A percentile compares a stretch with the other conserved stretches of the same genome.
phyloP scores from a whole-genome alignment of 2,797 vertebrate genomes.

The Sebastes dallii region DNA sequence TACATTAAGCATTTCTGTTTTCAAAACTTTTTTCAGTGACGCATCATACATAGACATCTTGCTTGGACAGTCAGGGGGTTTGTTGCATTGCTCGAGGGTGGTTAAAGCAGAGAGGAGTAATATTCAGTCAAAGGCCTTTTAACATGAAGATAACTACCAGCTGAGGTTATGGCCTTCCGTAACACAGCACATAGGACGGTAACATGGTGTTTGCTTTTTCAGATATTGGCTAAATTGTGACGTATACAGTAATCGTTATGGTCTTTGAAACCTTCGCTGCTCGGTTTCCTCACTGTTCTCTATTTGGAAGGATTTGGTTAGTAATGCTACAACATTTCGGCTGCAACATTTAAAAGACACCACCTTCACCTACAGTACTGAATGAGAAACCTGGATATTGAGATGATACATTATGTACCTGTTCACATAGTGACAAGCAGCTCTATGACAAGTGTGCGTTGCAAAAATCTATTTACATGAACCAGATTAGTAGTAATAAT shows the following conservation, averaged over 20 bases:
- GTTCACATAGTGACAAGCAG: background rate
- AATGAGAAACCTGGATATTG: background rate
- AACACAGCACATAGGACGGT: background rate
- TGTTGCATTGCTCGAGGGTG: background rate
- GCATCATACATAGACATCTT: background rate
- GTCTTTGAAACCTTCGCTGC: background rate
- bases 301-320: background rate
- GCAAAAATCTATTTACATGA: background rate
- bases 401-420: background rate
- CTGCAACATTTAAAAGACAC: background rate
- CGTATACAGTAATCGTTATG: too few relatives aligned
- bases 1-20: background rate
- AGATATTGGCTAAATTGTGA: background rate
- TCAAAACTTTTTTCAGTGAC: background rate
- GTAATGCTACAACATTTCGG: background rate
- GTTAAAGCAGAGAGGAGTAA: background rate
- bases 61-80: background rate
- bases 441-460: background rate
- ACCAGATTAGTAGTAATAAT: background rate
- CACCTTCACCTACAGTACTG: background rate
- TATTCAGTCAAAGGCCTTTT: background rate
- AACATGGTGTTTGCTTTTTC: background rate
- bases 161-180: background rate
- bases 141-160: background rate
- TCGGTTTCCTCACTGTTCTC: accelerated